Evolutionary conservation across 2,888 invertebrate species (phyloP).

Genomic region (Dryadula phaetusa): DNA sequence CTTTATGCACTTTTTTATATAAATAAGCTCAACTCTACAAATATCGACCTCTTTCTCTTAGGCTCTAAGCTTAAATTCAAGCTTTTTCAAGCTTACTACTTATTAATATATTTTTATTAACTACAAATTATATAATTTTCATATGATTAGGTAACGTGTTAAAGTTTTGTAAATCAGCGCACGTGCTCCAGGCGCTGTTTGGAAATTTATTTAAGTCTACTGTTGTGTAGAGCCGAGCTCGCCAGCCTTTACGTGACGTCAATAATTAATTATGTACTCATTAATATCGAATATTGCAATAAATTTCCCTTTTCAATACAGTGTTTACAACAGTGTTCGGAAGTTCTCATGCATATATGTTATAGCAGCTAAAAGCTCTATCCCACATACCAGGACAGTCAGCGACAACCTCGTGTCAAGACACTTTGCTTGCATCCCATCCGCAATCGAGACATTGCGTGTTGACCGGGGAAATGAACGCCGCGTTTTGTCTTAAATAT

Average conservation of each 20-base stretch:
- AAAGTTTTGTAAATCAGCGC: neutral
- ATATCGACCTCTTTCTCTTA: too few species aligned
- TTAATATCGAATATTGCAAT: conserved; percentile 16
- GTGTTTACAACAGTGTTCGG: neutral
- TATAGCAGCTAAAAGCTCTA: too few species aligned
- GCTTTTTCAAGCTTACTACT: too few species aligned
- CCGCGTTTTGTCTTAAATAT: too few species aligned
- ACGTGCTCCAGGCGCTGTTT: neutral
- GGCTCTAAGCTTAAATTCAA: too few species aligned
- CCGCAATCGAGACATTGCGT: too few species aligned
- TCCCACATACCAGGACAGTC: too few species aligned
- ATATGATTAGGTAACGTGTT: neutral
- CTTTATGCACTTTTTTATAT: too few species aligned
- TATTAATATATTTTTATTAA: too few species aligned
- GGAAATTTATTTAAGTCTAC: neutral
- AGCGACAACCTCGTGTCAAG: neutral
- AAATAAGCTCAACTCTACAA: too few species aligned
- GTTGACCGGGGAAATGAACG: too few species aligned
- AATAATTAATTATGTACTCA: conserved; percentile 22
- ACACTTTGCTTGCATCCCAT: too few species aligned
- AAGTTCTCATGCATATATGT: neutral
- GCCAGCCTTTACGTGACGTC: conserved; percentile 21
- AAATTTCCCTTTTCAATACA: conserved; percentile 24
- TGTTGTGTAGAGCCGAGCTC: neutral
- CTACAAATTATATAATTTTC: neutral